Conservation (phyloP, 2,797 vertebrate genomes). For the Argyrosomus regius region DNA sequence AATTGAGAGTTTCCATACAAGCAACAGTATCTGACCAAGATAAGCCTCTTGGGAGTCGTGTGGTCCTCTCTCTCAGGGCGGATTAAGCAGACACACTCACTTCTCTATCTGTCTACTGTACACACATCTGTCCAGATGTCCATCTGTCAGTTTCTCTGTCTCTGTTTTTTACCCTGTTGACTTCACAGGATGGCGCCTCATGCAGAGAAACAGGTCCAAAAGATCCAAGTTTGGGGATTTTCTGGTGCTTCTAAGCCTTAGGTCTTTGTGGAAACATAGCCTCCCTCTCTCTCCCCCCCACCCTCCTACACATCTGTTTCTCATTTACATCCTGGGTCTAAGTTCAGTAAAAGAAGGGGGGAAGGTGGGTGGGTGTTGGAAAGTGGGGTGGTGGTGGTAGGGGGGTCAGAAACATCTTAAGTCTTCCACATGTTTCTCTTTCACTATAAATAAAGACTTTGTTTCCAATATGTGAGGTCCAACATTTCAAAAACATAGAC, state of each 20-base stretch:
- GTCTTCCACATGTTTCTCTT: conserved; percentile 50
- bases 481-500: conserved; percentile 17
- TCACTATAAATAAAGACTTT: conserved; percentile 42
- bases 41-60: conserved; percentile 80
- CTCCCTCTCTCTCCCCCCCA: conserved; percentile 7
- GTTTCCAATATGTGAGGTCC: conserved; percentile 24
- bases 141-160: conserved; percentile 35
- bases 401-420: conserved; percentile 47
- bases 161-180: conserved; percentile 33
- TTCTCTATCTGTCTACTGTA: conserved; percentile 39
- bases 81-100: conserved; percentile 68
- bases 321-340: conserved; percentile 75
- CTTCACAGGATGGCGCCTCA: conserved; percentile 41
- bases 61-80: conserved; percentile 62
- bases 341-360: conserved; percentile 54
- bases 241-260: conserved; percentile 58
- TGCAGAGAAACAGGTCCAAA: conserved; percentile 38
- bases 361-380: conserved; percentile 25
- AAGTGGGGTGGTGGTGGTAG: background rate
- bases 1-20: conserved; percentile 76
- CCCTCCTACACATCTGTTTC: conserved; percentile 77
- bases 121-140: conserved; percentile 63
- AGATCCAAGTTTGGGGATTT: conserved; percentile 63
- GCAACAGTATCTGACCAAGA: conserved; percentile 77
- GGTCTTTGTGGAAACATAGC: conserved; percentile 62